Evolutionary conservation across 2,888 invertebrate genomes (phyloP).

Genomic region (Netelia fuscicornis): DNA sequence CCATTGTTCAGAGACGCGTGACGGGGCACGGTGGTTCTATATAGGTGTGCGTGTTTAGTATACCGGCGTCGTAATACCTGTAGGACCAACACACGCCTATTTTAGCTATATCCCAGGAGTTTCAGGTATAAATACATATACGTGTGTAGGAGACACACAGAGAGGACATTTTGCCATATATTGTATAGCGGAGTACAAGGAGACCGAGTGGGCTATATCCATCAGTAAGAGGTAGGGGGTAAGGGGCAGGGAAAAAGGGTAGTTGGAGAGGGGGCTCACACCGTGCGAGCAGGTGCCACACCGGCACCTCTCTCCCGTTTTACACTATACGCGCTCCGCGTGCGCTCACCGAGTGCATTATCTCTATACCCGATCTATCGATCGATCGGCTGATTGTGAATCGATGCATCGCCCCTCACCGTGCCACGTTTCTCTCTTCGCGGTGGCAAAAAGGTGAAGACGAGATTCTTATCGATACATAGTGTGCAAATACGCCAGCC

Average conservation of each 20-base stretch:
- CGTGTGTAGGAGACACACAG: constrained; percentile 8
- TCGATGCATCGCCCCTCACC: constrained; percentile 64
- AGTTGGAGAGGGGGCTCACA: constrained; percentile 64
- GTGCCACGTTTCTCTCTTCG: constrained; percentile 35
- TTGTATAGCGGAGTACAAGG: constrained; percentile 26
- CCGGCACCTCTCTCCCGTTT: constrained; percentile 69
- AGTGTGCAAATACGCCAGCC: constrained; percentile 63
- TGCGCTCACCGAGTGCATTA: constrained; percentile 37
- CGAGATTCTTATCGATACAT: constrained; percentile 67
- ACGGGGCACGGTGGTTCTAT: constrained; percentile 78
- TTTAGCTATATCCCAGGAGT: constrained; percentile 7
- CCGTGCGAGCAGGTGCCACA: constrained; percentile 81
- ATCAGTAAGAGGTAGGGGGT: constrained; percentile 8
- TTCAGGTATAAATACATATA: not conserved
- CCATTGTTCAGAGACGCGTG: constrained; percentile 85
- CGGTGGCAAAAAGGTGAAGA: constrained; percentile 53
- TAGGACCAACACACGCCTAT: constrained; percentile 34
- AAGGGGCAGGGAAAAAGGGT: not conserved
- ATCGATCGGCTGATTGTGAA: constrained; percentile 69
- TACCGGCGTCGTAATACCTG: constrained; percentile 42
- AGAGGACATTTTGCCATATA: constrained; percentile 1
- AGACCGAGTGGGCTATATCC: constrained; percentile 38
- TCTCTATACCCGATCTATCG: constrained; percentile 63
- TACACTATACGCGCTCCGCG: constrained; percentile 45
- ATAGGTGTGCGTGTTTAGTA: constrained; percentile 48